Percentiles rank a stretch among this genome's conserved stretches.
Conservation (phyloP, 2,888 invertebrate genomes). For the Eudemis profundana region DNA sequence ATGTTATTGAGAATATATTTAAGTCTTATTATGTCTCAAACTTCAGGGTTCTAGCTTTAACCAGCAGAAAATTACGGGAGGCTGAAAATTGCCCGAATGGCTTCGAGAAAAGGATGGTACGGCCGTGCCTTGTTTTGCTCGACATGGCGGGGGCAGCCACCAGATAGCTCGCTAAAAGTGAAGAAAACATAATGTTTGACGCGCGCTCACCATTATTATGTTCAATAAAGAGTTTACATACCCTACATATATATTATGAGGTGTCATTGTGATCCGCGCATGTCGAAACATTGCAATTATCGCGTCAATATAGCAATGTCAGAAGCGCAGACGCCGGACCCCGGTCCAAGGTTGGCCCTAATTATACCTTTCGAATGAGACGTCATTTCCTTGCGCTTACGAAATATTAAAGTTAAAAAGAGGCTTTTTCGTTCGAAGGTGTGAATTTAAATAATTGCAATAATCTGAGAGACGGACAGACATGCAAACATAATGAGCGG, state of each 20-base stretch:
- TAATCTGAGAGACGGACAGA: constrained; percentile 75
- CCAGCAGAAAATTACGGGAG: too few species aligned
- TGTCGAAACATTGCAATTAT: constrained; percentile 77
- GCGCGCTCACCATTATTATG: constrained; percentile 22
- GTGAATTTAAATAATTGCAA: constrained; percentile 86
- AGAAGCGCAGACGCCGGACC: constrained; percentile 66
- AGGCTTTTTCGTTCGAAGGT: constrained; percentile 82
- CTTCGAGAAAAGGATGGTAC: too few species aligned
- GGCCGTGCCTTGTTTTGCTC: too few species aligned
- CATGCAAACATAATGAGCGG: constrained; percentile 82
- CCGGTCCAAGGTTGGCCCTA: constrained; percentile 80
- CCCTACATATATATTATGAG: too few species aligned
- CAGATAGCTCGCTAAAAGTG: background rate
- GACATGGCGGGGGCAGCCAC: too few species aligned
- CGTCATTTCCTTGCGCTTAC: constrained; percentile 83
- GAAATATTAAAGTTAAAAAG: constrained; percentile 83
- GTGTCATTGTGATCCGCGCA: constrained; percentile 47
- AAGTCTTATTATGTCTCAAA: too few species aligned
- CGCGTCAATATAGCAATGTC: constrained; percentile 70
- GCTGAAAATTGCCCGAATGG: too few species aligned
- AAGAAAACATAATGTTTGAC: constrained; percentile 6
- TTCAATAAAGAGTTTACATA: too few species aligned
- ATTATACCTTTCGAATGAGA: constrained; percentile 84
- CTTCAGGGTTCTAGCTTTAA: too few species aligned
- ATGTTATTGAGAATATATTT: too few species aligned